Conservation (phyloP, 2,888 invertebrate species). For the Lamellibrachia satsuma region DNA sequence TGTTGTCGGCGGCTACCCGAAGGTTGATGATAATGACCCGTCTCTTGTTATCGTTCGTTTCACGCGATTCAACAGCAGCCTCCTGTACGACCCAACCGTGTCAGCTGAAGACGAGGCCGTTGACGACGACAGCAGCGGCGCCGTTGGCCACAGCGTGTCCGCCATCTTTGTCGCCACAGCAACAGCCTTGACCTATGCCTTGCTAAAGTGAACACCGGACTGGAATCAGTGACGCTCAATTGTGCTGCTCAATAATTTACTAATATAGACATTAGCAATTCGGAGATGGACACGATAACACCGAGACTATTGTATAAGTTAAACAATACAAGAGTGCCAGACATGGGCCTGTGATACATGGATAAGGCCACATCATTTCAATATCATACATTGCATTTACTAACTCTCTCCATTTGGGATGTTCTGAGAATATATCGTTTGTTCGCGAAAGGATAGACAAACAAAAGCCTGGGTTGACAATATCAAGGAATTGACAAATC, state of each 20-base stretch:
- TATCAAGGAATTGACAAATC: no score
- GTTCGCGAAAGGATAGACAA: no score
- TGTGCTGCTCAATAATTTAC: not conserved
- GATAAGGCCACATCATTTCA: no score
- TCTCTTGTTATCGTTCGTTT: not conserved
- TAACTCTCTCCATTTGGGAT: no score
- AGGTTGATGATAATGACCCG: not conserved
- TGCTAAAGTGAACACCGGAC: not conserved
- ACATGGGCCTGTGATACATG: no score
- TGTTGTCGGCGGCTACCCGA: not conserved
- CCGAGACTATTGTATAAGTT: not conserved
- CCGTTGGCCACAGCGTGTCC: not conserved
- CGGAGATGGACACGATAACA: not conserved
- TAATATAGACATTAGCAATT: not conserved
- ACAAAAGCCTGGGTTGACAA: no score
- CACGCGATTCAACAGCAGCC: conserved; percentile 1
- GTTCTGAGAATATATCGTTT: no score
- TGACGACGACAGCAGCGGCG: not conserved
- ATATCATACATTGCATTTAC: no score
- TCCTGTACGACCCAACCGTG: not conserved
- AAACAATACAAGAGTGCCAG: no score
- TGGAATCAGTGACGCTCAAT: not conserved
- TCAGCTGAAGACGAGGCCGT: not conserved
- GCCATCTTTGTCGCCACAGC: not conserved
- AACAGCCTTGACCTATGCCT: not conserved